phyloP scores from a whole-genome alignment of 2,888 invertebrate genomes.

The Nomada ruficornis region DNA sequence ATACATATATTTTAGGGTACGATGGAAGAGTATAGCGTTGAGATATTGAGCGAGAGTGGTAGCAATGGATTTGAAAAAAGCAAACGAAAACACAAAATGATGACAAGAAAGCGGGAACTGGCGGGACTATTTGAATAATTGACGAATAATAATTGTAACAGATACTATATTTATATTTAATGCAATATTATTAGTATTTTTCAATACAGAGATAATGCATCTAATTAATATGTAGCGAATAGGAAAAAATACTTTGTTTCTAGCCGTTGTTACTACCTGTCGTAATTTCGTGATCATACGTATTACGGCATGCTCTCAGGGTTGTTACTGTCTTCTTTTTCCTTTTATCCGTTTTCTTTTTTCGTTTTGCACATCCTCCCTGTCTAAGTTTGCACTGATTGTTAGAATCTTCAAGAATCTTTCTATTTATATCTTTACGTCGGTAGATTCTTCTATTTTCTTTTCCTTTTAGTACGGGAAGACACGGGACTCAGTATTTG shows the following conservation, averaged over 20 bases:
- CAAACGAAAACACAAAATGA: constrained; percentile 34
- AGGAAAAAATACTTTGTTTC: constrained; percentile 77
- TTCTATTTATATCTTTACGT: constrained; percentile 49
- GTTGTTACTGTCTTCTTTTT: constrained; percentile 76
- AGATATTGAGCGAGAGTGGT: constrained; percentile 39
- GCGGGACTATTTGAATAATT: constrained; percentile 71
- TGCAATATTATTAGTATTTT: constrained; percentile 81
- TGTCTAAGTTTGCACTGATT: constrained; percentile 11
- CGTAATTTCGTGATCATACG: constrained; percentile 54
- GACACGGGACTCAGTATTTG: constrained; percentile 34
- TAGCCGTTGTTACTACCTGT: constrained; percentile 73
- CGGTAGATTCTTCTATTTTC: constrained; percentile 4
- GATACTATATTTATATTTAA: constrained; percentile 82
- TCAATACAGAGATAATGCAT: constrained; percentile 77
- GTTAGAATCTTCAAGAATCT: constrained; percentile 9
- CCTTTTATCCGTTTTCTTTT: constrained; percentile 44
- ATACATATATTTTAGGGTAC: constrained; percentile 74
- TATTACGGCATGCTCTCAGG: constrained; percentile 78
- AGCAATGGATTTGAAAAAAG: constrained; percentile 54
- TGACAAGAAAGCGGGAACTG: constrained; percentile 47
- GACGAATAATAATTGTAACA: constrained; percentile 75
- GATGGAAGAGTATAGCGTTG: constrained; percentile 36
- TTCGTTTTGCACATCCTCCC: constrained; percentile 36
- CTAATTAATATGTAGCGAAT: constrained; percentile 79
- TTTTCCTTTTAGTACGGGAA: constrained; percentile 2